These are phyloP conservation scores for Albula goreensis DNA, from an alignment of 2,113 vertebrate species.

Conservation along the genomic window DNA sequence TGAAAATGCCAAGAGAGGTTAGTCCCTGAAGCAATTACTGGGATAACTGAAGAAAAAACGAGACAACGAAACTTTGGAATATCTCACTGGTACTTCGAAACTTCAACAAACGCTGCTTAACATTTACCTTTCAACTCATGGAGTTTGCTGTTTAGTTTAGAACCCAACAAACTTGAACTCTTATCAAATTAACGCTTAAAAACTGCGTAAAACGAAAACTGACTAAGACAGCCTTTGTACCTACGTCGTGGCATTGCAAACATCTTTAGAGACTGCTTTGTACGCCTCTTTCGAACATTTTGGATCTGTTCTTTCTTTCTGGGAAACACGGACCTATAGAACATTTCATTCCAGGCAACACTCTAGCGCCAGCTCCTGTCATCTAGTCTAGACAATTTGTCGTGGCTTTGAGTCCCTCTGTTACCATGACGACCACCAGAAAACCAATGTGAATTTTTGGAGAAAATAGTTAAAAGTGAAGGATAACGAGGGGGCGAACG, in stretches of 20 bases:
- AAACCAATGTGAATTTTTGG: slow-evolving; percentile 78
- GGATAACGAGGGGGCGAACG: slow-evolving; percentile 55
- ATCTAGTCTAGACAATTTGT: slow-evolving; percentile 78
- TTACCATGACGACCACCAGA: slow-evolving; percentile 86
- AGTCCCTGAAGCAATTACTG: neutral
- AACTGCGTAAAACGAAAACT: slow-evolving; percentile 69
- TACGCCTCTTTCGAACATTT: slow-evolving; percentile 49
- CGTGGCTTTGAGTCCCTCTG: slow-evolving; percentile 76
- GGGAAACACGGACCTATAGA: slow-evolving; percentile 58
- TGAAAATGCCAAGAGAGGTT: slow-evolving; percentile 20
- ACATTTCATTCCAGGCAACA: slow-evolving; percentile 75
- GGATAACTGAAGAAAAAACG: slow-evolving; percentile 18
- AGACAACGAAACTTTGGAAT: slow-evolving; percentile 51
- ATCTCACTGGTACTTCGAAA: slow-evolving; percentile 35
- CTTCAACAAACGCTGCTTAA: slow-evolving; percentile 14
- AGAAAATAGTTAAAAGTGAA: slow-evolving; percentile 53
- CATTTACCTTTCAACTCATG: slow-evolving; percentile 42
- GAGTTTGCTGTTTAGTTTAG: slow-evolving; percentile 59
- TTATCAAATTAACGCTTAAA: slow-evolving; percentile 35
- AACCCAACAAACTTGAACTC: slow-evolving; percentile 60
- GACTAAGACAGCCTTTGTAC: slow-evolving; percentile 55
- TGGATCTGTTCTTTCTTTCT: slow-evolving; percentile 60
- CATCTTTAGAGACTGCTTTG: slow-evolving; percentile 58
- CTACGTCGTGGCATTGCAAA: slow-evolving; percentile 66
- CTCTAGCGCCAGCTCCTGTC: slow-evolving; percentile 76